These are phyloP conservation scores for Chlorops oryzae DNA, from an alignment of 1,140 invertebrate genomes.

Conservation along the genomic window DNA sequence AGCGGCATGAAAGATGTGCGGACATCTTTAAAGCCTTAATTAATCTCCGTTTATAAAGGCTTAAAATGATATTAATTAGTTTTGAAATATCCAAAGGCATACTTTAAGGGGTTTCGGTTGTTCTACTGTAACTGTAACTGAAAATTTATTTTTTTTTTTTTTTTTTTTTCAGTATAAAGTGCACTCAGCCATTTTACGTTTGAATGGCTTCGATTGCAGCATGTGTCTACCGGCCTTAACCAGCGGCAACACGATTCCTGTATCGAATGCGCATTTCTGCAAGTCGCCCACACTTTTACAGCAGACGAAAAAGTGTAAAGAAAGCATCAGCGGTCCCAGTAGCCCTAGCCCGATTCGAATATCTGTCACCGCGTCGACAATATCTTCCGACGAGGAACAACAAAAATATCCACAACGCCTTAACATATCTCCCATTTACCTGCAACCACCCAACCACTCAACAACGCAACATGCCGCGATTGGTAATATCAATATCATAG, in stretches of 20 bases:
- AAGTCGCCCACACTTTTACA: slow-evolving; percentile 5
- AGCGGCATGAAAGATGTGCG: no score
- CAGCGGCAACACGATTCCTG: not conserved
- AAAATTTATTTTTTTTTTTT: not conserved
- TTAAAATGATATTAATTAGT: no score
- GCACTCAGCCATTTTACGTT: slow-evolving; percentile 55
- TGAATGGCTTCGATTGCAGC: slow-evolving; percentile 51
- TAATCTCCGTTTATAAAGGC: no score
- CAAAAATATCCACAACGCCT: slow-evolving; percentile 28
- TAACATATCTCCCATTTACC: slow-evolving; percentile 38
- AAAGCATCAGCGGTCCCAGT: slow-evolving; percentile 14
- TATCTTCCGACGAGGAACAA: slow-evolving; percentile 4
- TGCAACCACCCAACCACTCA: slow-evolving; percentile 35
- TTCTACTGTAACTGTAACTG: not conserved
- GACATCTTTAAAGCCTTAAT: no score
- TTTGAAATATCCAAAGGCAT: no score
- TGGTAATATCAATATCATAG: slow-evolving; percentile 1
- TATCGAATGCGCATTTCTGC: slow-evolving; percentile 7
- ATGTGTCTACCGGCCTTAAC: slow-evolving; percentile 50
- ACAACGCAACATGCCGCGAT: no score
- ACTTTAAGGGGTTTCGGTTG: no score
- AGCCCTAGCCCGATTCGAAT: slow-evolving; percentile 27
- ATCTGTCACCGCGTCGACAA: slow-evolving; percentile 13
- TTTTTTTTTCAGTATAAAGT: slow-evolving; percentile 53
- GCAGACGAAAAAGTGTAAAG: slow-evolving; percentile 9